phyloP scores from a whole-genome alignment of 1,140 invertebrate species.

The Caenorhabditis briggsae region DNA sequence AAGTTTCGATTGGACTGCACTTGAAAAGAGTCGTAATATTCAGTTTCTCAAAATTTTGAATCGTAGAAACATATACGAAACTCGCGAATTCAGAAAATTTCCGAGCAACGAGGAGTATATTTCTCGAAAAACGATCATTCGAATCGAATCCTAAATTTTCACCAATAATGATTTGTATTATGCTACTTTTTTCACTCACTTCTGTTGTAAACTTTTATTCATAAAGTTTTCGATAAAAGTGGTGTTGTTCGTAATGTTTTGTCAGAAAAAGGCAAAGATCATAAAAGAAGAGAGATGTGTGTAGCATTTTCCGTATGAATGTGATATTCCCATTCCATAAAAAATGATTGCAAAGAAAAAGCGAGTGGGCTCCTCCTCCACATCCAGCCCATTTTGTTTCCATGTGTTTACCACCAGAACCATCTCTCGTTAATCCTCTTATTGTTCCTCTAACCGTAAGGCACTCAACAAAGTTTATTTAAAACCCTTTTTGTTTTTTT shows the following conservation, averaged over 20 bases:
- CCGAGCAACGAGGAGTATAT: too few relatives aligned
- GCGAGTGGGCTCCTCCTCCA: neutral
- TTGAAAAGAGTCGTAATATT: too few relatives aligned
- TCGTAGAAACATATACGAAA: too few relatives aligned
- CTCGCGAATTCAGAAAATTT: too few relatives aligned
- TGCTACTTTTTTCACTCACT: too few relatives aligned
- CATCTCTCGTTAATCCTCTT: constrained; percentile 25
- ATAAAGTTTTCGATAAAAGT: neutral
- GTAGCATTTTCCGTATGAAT: constrained; percentile 22
- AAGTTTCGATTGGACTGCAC: too few relatives aligned
- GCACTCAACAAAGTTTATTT: neutral
- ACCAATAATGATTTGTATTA: too few relatives aligned
- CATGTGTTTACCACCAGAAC: constrained; percentile 1
- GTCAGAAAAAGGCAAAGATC: constrained; percentile 15
- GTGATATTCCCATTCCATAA: constrained; percentile 21
- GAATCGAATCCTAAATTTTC: too few relatives aligned
- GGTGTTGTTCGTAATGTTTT: neutral
- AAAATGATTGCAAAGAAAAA: constrained; percentile 17
- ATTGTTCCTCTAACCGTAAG: neutral
- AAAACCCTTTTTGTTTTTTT: constrained; percentile 10
- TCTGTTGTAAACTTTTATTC: too few relatives aligned
- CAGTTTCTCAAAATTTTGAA: too few relatives aligned
- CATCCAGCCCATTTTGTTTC: neutral
- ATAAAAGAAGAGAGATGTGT: neutral
- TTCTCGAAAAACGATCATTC: too few relatives aligned